These are phyloP conservation scores for Olivierus martensii DNA, from an alignment of 1,140 invertebrate species.

Conservation along the genomic window DNA sequence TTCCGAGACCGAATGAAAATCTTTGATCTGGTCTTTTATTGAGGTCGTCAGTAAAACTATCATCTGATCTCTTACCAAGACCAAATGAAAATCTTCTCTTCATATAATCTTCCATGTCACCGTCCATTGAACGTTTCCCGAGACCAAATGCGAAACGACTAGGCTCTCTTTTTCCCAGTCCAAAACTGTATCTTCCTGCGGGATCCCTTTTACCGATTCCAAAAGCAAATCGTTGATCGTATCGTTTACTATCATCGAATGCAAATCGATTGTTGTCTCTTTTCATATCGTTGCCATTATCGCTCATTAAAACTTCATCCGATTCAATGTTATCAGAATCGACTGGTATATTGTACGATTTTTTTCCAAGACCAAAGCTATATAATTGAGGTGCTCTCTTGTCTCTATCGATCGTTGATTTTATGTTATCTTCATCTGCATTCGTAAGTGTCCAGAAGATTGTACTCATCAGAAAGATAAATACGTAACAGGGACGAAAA, in stretches of 20 bases:
- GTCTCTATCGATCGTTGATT: too few relatives aligned
- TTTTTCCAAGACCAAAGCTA: conserved; percentile 11
- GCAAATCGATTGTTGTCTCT: conserved; percentile 7
- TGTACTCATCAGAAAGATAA: too few relatives aligned
- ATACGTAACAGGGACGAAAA: too few relatives aligned
- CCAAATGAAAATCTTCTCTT: conserved; percentile 20
- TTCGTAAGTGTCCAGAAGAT: too few relatives aligned
- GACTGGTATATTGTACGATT: neutral
- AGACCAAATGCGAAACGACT: conserved; percentile 1
- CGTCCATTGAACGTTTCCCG: conserved; percentile 6
- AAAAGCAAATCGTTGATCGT: conserved; percentile 9
- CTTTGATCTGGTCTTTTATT: conserved; percentile 2
- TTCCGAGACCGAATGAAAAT: conserved; percentile 16
- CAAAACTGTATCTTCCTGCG: conserved; percentile 6
- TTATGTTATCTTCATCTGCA: too few relatives aligned
- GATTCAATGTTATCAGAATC: neutral
- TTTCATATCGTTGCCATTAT: neutral
- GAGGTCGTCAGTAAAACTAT: neutral
- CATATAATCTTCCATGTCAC: conserved; percentile 18
- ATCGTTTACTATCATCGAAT: conserved; percentile 9
- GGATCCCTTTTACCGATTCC: conserved; percentile 13
- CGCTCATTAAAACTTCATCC: neutral
- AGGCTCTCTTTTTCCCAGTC: conserved; percentile 8
- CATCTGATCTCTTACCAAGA: conserved; percentile 14
- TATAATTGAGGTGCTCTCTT: conserved; percentile 8